Evolutionary conservation across 2,113 vertebrate genomes (phyloP).

Genomic region (Cnemophilus loriae): DNA sequence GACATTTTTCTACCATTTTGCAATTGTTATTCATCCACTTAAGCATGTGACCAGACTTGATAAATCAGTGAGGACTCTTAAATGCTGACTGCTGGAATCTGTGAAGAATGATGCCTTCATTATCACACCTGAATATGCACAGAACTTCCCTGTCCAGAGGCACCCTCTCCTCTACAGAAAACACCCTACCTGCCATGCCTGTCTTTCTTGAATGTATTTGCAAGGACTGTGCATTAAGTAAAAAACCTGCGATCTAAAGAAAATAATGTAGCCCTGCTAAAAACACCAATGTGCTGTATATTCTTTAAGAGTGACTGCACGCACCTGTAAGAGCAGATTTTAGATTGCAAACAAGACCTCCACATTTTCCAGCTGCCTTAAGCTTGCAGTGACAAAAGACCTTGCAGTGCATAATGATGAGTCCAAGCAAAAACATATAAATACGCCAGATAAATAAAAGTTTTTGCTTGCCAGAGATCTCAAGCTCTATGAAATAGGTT

Average conservation of each 20-base stretch:
- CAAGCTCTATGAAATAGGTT: neutral
- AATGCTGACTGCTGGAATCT: neutral
- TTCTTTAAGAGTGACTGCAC: neutral
- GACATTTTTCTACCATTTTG: neutral
- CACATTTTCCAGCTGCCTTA: neutral
- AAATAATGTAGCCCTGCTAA: neutral
- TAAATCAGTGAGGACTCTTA: neutral
- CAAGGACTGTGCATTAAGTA: neutral
- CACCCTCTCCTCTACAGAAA: neutral
- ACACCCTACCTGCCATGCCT: neutral
- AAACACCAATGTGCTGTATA: neutral
- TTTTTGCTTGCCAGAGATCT: neutral
- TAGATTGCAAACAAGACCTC: neutral
- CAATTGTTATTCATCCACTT: neutral
- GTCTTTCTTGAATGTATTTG: neutral
- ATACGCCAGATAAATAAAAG: neutral
- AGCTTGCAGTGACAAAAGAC: neutral
- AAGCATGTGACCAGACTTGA: neutral
- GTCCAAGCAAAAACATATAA: neutral
- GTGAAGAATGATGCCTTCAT: neutral
- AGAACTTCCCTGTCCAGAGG: neutral
- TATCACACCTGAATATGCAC: neutral
- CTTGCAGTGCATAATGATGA: neutral
- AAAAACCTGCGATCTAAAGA: neutral
- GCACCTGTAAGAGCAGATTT: neutral